Percentiles rank a stretch among this genome's conserved stretches.
Conservation (phyloP, 2,113 vertebrate species). For the Glareola pratincola region DNA sequence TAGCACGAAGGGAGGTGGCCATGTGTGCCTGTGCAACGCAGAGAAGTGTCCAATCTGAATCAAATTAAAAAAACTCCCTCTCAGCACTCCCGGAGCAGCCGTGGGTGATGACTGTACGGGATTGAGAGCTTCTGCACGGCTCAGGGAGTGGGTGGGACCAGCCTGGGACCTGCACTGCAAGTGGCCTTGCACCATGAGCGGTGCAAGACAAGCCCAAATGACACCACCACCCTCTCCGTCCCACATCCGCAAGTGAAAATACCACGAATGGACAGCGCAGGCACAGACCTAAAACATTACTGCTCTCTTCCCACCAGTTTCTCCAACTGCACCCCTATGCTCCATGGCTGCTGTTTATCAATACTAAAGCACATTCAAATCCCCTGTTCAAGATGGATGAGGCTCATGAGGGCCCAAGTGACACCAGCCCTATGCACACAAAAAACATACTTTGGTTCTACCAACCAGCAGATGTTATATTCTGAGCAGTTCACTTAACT, state of each 20-base stretch:
- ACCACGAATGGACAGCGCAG: not conserved
- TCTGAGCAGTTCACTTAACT: not conserved
- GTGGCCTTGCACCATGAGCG: not conserved
- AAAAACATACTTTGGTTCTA: not conserved
- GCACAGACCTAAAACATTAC: not conserved
- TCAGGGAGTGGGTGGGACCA: not conserved
- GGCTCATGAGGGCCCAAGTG: not conserved
- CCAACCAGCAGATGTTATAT: not conserved
- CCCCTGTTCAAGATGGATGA: not conserved
- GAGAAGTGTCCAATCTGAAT: not conserved
- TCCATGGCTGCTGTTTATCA: not conserved
- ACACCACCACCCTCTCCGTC: not conserved
- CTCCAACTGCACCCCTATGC: too few relatives aligned
- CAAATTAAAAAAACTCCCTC: not conserved
- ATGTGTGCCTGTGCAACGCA: not conserved
- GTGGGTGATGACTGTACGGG: not conserved
- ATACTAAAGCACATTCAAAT: not conserved
- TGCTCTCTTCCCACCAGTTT: rapidly evolving
- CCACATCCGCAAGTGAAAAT: not conserved
- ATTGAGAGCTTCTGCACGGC: not conserved
- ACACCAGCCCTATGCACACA: not conserved
- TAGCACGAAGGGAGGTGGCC: not conserved
- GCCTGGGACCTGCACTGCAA: not conserved
- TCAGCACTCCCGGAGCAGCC: not conserved
- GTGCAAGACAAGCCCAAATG: not conserved